phyloP scores from a whole-genome alignment of 1,140 invertebrate genomes.

The Cyclargus thomasi region DNA sequence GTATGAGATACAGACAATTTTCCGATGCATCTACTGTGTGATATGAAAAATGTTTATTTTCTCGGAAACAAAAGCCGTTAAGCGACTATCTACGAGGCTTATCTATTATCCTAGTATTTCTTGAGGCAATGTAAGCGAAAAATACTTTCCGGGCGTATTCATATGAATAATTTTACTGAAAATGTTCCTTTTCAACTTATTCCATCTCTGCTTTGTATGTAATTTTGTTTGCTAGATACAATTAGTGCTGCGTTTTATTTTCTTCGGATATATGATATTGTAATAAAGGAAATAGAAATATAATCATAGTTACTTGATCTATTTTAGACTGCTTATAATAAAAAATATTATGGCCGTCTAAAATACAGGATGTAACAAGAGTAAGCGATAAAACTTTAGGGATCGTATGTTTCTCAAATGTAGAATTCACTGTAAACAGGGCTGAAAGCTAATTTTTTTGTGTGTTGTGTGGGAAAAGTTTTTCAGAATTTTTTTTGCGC shows the following conservation, averaged over 20 bases:
- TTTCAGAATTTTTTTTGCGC: too few relatives aligned
- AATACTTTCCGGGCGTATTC: slow-evolving; percentile 49
- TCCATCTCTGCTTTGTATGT: not conserved
- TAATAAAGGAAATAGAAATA: too few relatives aligned
- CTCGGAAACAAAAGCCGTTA: slow-evolving; percentile 56
- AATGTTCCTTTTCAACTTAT: not conserved
- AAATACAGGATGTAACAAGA: too few relatives aligned
- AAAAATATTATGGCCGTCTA: too few relatives aligned
- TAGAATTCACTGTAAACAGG: too few relatives aligned
- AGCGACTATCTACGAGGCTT: slow-evolving; percentile 49
- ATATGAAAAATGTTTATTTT: slow-evolving; percentile 60
- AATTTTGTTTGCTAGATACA: not conserved
- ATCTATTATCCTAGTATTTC: slow-evolving; percentile 54
- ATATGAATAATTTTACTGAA: slow-evolving; percentile 11
- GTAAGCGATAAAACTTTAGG: too few relatives aligned
- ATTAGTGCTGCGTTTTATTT: not conserved
- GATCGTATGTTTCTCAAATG: too few relatives aligned
- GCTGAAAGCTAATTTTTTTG: too few relatives aligned
- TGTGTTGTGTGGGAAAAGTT: too few relatives aligned
- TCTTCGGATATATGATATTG: too few relatives aligned
- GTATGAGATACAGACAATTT: slow-evolving; percentile 47
- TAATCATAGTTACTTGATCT: too few relatives aligned
- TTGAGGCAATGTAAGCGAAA: slow-evolving; percentile 60
- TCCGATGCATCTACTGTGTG: slow-evolving; percentile 32
- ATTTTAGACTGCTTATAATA: too few relatives aligned